Evolutionary conservation across 2,888 invertebrate species (phyloP), one percentile per base, ranked within the genome.

Genomic region (Epinotia ramella): DNA sequence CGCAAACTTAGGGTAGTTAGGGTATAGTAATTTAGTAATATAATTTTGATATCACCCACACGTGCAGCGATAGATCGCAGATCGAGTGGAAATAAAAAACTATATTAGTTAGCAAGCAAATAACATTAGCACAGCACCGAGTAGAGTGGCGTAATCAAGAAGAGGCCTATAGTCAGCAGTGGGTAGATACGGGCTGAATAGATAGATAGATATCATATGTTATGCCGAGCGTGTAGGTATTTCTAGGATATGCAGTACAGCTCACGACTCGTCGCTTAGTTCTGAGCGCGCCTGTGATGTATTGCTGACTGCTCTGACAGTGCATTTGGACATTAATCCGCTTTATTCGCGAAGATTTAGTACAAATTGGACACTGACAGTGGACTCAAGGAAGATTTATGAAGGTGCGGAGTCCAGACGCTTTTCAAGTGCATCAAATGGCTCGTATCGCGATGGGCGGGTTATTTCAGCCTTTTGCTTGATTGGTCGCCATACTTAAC

Each of bases 361-460:
- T 84, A 82, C 82, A 81, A 84, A 83, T 78, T 81, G 79, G 83
- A 81, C 82, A 83, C 82, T 84, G 86, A 87, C 86, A 85, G 81
- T 84, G 78, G 77, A 84, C 80, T 80, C 80, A 78, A 79, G 82
- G 79, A 81, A 85, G 87, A 91, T 91, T 91, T 89, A 89, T 88
- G 82, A 81, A 81, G 79, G 80, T 80, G 81, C 77, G 78, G 80
- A 73, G 86, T 85, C 85, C 80, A 81, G 80, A 78, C 80, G 67
- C 81, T 81, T 81, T 79, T 79, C 81, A 79, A 76, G 76, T 66
- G 69, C 73, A 75, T 76, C 77, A 76, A 56, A 53, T 12, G 46
- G n/a, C 62, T 46, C 69, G 62, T 53, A 63, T 62, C 20, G 44
- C 28, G 44, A 18, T 24, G 57, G 67, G 53, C 44, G 62, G 60